Evolutionary conservation across 2,113 vertebrate species (phyloP).

Genomic region (Eidolon helvum): DNA sequence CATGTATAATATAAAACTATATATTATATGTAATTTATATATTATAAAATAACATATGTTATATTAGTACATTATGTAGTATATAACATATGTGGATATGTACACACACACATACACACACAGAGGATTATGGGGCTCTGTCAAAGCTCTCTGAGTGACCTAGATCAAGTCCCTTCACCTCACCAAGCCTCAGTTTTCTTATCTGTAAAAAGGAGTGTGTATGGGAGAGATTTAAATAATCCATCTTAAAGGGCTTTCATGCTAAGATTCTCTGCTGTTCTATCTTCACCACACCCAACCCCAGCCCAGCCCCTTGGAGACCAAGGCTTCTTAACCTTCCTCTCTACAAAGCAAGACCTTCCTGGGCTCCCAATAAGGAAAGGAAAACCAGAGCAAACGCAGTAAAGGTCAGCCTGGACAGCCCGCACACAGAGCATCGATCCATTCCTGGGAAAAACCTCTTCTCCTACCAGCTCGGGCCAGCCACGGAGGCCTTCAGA

Average conservation of each 20-base stretch:
- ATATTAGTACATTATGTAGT: not conserved
- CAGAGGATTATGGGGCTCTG: not conserved
- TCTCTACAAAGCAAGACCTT: conserved; percentile 1
- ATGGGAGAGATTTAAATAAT: not conserved
- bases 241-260: not conserved
- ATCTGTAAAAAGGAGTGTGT: not conserved
- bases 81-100: too few relatives aligned
- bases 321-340: not conserved
- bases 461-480: conserved; percentile 53
- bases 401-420: conserved; percentile 59
- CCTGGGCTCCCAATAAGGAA: conserved; percentile 1
- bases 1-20: too few relatives aligned
- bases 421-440: conserved; percentile 28
- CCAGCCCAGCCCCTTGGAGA: not conserved
- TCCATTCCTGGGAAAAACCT: conserved; percentile 70
- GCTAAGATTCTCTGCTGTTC: not conserved
- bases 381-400: not conserved
- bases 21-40: too few relatives aligned
- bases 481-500: conserved; percentile 50
- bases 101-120: fast-evolving
- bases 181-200: conserved; percentile 24
- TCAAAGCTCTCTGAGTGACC: not conserved
- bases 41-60: not conserved
- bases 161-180: not conserved
- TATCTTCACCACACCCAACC: not conserved